These are phyloP conservation scores for Patiria miniata DNA, from an alignment of 35 echinoderm and acorn worm species.

Conservation along the genomic window DNA sequence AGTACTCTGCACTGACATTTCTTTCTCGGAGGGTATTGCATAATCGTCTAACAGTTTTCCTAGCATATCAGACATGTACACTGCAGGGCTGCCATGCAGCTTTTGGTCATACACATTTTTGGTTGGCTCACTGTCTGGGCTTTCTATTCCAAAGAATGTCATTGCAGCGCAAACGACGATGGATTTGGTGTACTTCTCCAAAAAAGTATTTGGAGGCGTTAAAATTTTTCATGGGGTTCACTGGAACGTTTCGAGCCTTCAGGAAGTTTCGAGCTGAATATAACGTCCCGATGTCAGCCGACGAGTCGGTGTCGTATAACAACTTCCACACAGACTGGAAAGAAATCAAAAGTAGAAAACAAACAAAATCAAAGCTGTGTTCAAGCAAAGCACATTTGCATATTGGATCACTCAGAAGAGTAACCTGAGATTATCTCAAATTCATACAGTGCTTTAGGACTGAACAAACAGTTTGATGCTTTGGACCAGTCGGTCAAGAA, in stretches of 20 bases:
- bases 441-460: background rate
- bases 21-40: background rate
- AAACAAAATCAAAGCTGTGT: no score
- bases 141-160: constrained; percentile 67
- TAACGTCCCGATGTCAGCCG: constrained; percentile 63
- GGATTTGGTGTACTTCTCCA: constrained; percentile 68
- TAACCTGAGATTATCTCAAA: background rate
- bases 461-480: background rate
- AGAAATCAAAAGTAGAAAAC: background rate
- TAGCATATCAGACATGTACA: background rate
- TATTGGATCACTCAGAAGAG: background rate
- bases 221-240: constrained; percentile 55
- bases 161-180: constrained; percentile 59
- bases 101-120: constrained; percentile 43
- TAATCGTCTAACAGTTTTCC: background rate
- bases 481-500: no score
- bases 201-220: constrained; percentile 67
- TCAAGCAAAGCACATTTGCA: background rate
- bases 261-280: constrained; percentile 68
- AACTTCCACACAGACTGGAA: constrained; percentile 77
- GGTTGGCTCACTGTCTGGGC: constrained; percentile 26
- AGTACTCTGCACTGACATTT: background rate
- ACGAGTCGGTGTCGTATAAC: constrained; percentile 46
- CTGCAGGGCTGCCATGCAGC: constrained; percentile 3
- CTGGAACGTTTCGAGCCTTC: constrained; percentile 64